Evolutionary conservation across 1,140 invertebrate species (phyloP).

Genomic region (Magallana ariakensis): DNA sequence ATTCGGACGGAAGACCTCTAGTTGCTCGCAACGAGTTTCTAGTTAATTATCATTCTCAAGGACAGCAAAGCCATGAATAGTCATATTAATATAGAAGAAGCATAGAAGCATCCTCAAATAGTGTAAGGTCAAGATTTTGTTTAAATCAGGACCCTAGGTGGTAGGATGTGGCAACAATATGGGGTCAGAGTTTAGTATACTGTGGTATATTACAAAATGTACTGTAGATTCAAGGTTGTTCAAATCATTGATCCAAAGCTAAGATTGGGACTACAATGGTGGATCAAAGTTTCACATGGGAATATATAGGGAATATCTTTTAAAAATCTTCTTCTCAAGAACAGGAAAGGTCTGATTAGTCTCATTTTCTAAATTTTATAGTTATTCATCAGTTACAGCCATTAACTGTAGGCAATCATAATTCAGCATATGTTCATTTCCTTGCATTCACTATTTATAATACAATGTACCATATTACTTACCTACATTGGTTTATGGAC

Average conservation of each 20-base stretch:
- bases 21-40: constrained; percentile 14
- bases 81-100: too few species aligned
- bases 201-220: constrained; percentile 16
- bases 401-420: constrained; percentile 16
- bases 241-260: too few species aligned
- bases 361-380: constrained; percentile 17
- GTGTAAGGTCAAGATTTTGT: constrained; percentile 15
- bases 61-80: too few species aligned
- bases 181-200: constrained; percentile 14
- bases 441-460: not conserved
- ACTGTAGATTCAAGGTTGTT: not conserved
- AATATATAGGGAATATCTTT: too few species aligned
- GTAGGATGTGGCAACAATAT: not conserved
- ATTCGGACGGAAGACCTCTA: constrained; percentile 8
- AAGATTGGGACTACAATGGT: too few species aligned
- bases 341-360: not conserved
- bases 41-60: not conserved
- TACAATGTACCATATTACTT: too few species aligned
- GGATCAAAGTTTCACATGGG: too few species aligned
- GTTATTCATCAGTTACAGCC: constrained; percentile 15
- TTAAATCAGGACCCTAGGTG: not conserved
- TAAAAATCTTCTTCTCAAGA: too few species aligned
- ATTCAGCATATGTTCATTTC: constrained; percentile 16
- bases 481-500: too few species aligned
- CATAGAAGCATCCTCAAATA: not conserved